Evolutionary conservation across 2,888 invertebrate genomes (phyloP), one percentile per base, ranked within the genome.

Genomic region (Caenorhabditis sp.): DNA sequence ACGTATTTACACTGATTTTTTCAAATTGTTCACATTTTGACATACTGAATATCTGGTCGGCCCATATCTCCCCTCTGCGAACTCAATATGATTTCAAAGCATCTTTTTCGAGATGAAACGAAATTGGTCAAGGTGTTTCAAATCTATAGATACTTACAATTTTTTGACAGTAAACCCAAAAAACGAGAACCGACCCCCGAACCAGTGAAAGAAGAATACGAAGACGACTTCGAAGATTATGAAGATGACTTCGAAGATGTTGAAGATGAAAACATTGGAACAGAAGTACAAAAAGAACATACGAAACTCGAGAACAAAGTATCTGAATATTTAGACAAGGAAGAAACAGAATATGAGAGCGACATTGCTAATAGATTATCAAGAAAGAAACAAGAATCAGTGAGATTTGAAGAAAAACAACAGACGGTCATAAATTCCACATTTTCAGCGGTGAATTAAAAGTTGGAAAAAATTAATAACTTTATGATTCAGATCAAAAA

Each of bases 191-290:
- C 61, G 43, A 66, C 61, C 5, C 62, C 62, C 17, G 14, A 4
- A 0, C 60, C 66, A 17, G 66, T 53, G 60, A 57, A 55, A n/a
- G 61, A 66, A 43, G 36, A 31, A 3, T 69, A 74, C 26, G 73
- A 69, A 24, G 69, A 74, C 21, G 73, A 74, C 58, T 74, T 74
- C 27, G 73, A 74, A 31, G 62, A 68, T 14, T 73, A 73, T 53
- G 73, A 73, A 19, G 73, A 73, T 23, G 73, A 72, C 59, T 72
- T 68, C 54, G 68, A 72, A 31, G 70, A 66, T 4, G 55, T 60
- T 17, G 64, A 72, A 5, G 72, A 72, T 31, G 54, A n/a, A n/a
- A n/a, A n/a, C n/a, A n/a, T 14, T 6, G 36, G 36, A 53, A 53
- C 10, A 8, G 43, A 61, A 36, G 36, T 55, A 21, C 24, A 26